Percentiles rank a stretch among this genome's conserved stretches.
These are phyloP conservation scores for Aurelia coerulea DNA, from an alignment of 30 jellyfish, hydroid and myxozoan genomes.

Conservation along the genomic window DNA sequence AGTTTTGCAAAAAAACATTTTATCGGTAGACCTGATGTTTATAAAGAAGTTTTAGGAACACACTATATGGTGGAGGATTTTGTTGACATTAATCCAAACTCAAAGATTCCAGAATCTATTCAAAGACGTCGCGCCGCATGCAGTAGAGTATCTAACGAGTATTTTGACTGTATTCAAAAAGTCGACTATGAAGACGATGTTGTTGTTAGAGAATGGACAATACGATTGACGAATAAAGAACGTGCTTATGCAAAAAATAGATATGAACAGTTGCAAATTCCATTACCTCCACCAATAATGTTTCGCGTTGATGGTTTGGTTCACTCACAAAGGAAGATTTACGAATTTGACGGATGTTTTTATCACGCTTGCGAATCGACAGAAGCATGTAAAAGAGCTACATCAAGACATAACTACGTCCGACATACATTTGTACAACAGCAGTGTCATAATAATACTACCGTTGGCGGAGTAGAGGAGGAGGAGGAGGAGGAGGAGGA, in stretches of 20 bases:
- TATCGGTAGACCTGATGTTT: not conserved
- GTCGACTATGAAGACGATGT: not conserved
- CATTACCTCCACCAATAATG: not conserved
- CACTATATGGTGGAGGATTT: too few species aligned
- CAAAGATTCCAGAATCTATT: too few species aligned
- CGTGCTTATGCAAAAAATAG: not conserved
- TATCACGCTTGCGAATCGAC: slow-evolving; percentile 13
- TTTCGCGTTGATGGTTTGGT: not conserved
- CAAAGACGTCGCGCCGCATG: not conserved
- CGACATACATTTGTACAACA: too few species aligned
- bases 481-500: too few species aligned
- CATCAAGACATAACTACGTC: too few species aligned
- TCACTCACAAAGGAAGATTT: not conserved
- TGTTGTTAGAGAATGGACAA: not conserved
- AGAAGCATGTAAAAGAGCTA: not conserved
- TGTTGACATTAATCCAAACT: too few species aligned
- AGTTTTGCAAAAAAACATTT: slow-evolving; percentile 18
- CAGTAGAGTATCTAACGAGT: not conserved
- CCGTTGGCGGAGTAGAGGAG: too few species aligned
- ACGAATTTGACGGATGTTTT: slow-evolving; percentile 27
- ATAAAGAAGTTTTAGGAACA: too few species aligned
- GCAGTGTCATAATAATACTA: too few species aligned
- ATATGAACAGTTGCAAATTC: not conserved
- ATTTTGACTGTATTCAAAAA: not conserved
- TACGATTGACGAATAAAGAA: not conserved